Percentiles rank a stretch among this genome's conserved stretches.
These are phyloP conservation scores for Ecliptopera silaceata DNA, from an alignment of 2,888 invertebrate genomes.

Conservation along the genomic window DNA sequence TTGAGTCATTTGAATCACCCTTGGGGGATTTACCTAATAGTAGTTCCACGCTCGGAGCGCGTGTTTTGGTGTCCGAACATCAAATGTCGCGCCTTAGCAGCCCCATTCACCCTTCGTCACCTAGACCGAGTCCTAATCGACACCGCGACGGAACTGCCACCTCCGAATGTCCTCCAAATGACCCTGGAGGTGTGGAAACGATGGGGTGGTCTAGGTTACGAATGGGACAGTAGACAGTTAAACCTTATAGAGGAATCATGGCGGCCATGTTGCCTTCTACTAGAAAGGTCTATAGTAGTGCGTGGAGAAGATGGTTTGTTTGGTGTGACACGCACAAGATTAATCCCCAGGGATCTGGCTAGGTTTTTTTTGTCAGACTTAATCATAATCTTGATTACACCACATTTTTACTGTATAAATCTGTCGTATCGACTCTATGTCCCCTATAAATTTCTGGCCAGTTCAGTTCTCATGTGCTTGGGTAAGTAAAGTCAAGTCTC, in stretches of 20 bases:
- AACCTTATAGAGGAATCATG: neutral
- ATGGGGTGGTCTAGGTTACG: neutral
- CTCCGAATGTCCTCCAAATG: neutral
- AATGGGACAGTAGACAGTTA: neutral
- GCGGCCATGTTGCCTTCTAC: neutral
- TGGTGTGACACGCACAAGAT: neutral
- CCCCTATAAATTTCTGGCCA: constrained; percentile 5
- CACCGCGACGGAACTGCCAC: no score
- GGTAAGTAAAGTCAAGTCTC: neutral
- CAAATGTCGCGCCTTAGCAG: no score
- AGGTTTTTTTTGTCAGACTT: constrained; percentile 26
- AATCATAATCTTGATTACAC: constrained; percentile 21
- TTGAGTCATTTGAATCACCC: no score
- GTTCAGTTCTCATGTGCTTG: neutral
- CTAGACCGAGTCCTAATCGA: no score
- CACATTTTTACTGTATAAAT: constrained; percentile 33
- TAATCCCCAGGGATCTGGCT: constrained; percentile 8
- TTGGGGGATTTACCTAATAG: no score
- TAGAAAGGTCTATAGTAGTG: neutral
- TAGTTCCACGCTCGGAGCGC: no score
- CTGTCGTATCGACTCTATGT: constrained; percentile 30
- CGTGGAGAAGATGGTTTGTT: neutral
- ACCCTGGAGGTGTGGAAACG: neutral
- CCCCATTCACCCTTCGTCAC: no score
- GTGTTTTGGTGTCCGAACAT: no score